Evolutionary conservation across 2,888 invertebrate genomes (phyloP).

Genomic region (Trissonchulus sp.): DNA sequence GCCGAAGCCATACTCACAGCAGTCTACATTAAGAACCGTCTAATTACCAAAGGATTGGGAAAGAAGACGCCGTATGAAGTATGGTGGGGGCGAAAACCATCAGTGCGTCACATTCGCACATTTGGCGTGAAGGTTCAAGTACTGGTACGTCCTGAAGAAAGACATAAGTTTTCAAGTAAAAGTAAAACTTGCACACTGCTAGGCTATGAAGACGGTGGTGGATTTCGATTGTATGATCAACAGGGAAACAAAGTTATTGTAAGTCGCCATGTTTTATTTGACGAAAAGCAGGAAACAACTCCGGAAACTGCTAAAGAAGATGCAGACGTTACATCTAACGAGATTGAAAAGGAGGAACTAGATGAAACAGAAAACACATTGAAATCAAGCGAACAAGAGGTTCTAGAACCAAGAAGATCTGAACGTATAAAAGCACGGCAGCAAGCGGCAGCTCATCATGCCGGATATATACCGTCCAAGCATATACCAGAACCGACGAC

Average conservation of each 20-base stretch:
- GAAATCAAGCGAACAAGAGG: no score
- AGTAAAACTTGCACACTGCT: slow-evolving; percentile 30
- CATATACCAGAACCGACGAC: slow-evolving; percentile 30
- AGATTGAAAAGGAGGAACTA: no score
- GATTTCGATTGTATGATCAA: slow-evolving; percentile 32
- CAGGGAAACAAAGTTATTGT: neutral
- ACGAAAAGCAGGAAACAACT: neutral
- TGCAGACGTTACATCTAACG: neutral
- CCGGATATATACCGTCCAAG: no score
- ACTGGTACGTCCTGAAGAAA: slow-evolving; percentile 27
- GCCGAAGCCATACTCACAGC: slow-evolving; percentile 32
- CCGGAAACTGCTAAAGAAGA: neutral
- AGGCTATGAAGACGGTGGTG: slow-evolving; percentile 34
- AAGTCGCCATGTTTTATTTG: neutral
- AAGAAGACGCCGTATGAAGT: slow-evolving; percentile 38
- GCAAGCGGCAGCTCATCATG: neutral
- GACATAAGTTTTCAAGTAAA: slow-evolving; percentile 32
- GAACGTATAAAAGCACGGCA: slow-evolving; percentile 1
- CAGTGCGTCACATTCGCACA: slow-evolving; percentile 33
- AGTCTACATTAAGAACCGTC: slow-evolving; percentile 34
- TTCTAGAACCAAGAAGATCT: slow-evolving; percentile 11
- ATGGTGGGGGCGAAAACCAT: slow-evolving; percentile 32
- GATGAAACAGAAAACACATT: no score
- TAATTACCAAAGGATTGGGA: slow-evolving; percentile 23
- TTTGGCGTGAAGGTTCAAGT: slow-evolving; percentile 35